phyloP scores from a whole-genome alignment of 1,140 invertebrate genomes.

The Wiebesia pumilae region DNA sequence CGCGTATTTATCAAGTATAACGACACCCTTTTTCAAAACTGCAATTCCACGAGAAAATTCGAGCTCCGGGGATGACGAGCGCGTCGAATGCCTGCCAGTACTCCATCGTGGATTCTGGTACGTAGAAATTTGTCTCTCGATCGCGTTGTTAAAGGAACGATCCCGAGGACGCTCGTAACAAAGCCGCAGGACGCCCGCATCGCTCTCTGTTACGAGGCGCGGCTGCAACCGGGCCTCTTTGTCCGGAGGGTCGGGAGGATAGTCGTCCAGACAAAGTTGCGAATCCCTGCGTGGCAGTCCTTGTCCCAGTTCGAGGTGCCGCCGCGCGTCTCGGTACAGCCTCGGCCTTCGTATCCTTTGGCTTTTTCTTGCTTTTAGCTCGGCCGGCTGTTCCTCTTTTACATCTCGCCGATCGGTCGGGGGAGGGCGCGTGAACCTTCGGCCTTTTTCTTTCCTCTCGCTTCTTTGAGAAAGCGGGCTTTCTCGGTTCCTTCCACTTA shows the following conservation, averaged over 20 bases:
- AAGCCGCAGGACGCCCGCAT: neutral
- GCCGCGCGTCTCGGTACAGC: neutral
- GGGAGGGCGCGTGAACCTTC: neutral
- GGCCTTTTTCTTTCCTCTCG: neutral
- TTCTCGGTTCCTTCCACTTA: too few relatives aligned
- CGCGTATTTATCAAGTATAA: too few relatives aligned
- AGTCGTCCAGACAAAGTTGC: neutral
- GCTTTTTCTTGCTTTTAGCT: neutral
- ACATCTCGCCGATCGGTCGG: too few relatives aligned
- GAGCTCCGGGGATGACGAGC: too few relatives aligned
- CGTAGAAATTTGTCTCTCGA: too few relatives aligned
- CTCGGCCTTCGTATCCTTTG: constrained; percentile 31
- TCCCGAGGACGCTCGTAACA: neutral
- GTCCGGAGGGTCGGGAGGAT: neutral
- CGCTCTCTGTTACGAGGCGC: too few relatives aligned
- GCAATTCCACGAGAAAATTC: too few relatives aligned
- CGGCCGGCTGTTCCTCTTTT: neutral
- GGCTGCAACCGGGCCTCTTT: neutral
- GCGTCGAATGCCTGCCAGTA: too few relatives aligned
- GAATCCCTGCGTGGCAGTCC: neutral
- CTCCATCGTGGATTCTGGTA: too few relatives aligned
- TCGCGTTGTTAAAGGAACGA: neutral
- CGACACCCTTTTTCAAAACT: too few relatives aligned
- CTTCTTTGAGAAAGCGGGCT: too few relatives aligned
- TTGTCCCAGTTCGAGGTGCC: constrained; percentile 19